Evolutionary conservation across 2,888 invertebrate species (phyloP).

Genomic region (Steinernema carpocapsae): DNA sequence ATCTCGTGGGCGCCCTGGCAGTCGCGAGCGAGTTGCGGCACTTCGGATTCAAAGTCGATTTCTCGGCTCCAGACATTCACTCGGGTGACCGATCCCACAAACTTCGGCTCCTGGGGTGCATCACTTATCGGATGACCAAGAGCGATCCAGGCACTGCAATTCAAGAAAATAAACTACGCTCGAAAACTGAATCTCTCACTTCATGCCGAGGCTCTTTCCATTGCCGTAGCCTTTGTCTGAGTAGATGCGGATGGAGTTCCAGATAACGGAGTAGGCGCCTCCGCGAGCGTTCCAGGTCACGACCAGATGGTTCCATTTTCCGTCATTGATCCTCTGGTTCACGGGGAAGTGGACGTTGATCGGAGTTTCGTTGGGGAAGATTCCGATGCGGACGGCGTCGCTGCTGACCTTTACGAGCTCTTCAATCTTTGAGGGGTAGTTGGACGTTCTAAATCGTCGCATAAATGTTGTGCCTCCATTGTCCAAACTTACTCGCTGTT

Average conservation of each 20-base stretch:
- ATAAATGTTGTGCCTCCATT: background rate
- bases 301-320: conserved; percentile 82
- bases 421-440: conserved; percentile 77
- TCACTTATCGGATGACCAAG: conserved; percentile 82
- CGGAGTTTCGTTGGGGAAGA: conserved; percentile 78
- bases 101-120: conserved; percentile 50
- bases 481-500: conserved; percentile 78
- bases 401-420: conserved; percentile 89
- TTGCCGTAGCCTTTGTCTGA: conserved; percentile 86
- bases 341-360: conserved; percentile 54
- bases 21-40: conserved; percentile 62
- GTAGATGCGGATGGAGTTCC: conserved; percentile 93
- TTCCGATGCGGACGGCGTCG: conserved; percentile 87
- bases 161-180: no score
- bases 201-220: conserved; percentile 81
- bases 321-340: conserved; percentile 79
- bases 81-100: conserved; percentile 83
- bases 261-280: conserved; percentile 85
- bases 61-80: conserved; percentile 92
- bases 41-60: conserved; percentile 79
- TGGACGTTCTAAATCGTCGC: conserved; percentile 74
- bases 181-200: no score
- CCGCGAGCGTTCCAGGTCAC: conserved; percentile 88
- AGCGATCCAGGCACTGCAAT: conserved; percentile 88
- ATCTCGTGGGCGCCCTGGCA: conserved; percentile 75